A percentile compares a stretch with the other conserved stretches of the same genome.
Conservation (phyloP, 2,888 invertebrate genomes). For the Heliconius aoede region DNA sequence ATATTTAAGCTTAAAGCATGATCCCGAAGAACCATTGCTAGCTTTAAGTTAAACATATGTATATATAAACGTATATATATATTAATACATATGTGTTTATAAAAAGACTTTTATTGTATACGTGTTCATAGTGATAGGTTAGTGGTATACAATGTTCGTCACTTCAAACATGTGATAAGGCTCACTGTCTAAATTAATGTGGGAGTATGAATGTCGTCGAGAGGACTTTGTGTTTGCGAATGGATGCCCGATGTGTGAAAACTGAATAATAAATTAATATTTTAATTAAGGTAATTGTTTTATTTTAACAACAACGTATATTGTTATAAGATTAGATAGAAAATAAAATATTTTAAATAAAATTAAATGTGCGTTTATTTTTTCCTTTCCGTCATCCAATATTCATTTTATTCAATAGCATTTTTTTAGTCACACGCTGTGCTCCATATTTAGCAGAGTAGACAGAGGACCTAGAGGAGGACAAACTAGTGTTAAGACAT, state of each 20-base stretch:
- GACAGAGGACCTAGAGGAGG: too few relatives aligned
- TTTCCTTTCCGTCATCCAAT: background rate
- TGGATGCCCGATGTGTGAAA: conserved; percentile 60
- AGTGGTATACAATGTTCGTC: conserved; percentile 47
- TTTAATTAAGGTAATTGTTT: conserved; percentile 54
- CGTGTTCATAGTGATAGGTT: conserved; percentile 60
- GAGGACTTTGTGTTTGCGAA: conserved; percentile 50
- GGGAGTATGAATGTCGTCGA: conserved; percentile 45
- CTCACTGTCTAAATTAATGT: conserved; percentile 67
- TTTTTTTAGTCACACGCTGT: too few relatives aligned
- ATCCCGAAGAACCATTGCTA: conserved; percentile 86
- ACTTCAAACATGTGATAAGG: conserved; percentile 61
- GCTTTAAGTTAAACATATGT: conserved; percentile 86
- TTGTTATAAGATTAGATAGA: background rate
- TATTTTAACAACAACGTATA: conserved; percentile 43
- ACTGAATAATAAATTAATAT: conserved; percentile 75
- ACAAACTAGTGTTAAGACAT: too few relatives aligned
- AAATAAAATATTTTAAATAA: background rate
- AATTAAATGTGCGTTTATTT: background rate
- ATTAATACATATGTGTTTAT: too few relatives aligned
- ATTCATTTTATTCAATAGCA: too few relatives aligned
- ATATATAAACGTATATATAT: too few relatives aligned
- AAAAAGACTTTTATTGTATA: conserved; percentile 71
- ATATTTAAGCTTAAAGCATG: conserved; percentile 71
- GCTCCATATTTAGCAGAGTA: too few relatives aligned